These are phyloP conservation scores for Vanacampus margaritifer DNA, from an alignment of 2,113 vertebrate species.

Conservation along the genomic window DNA sequence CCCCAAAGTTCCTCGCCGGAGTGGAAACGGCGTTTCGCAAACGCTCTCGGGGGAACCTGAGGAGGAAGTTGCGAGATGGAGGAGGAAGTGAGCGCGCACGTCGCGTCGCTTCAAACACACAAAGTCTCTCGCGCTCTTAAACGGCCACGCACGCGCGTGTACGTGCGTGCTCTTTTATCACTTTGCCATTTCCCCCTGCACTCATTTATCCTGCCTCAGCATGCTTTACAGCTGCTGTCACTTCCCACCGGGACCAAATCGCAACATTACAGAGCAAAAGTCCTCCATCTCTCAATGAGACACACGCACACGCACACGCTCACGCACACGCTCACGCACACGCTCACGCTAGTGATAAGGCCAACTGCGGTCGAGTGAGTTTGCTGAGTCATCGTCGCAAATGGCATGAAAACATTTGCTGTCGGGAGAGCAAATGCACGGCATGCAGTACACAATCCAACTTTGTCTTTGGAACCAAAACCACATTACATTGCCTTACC, in stretches of 20 bases:
- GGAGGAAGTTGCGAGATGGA: not conserved
- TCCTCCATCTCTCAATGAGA: slow-evolving; percentile 13
- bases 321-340: no score
- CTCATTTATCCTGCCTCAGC: slow-evolving; percentile 13
- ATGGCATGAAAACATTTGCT: no score
- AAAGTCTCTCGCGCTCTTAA: not conserved
- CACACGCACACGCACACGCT: not conserved
- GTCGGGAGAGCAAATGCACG: no score
- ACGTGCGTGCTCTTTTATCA: not conserved
- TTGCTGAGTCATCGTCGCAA: slow-evolving; percentile 35
- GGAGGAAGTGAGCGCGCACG: not conserved
- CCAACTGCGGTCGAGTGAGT: slow-evolving; percentile 24
- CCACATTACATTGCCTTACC: no score
- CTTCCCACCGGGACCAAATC: slow-evolving; percentile 17
- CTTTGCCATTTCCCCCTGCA: not conserved
- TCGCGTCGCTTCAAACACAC: not conserved
- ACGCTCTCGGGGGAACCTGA: not conserved
- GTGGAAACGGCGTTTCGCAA: no score
- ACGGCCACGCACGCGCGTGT: not conserved
- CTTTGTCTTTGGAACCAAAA: no score
- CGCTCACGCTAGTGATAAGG: slow-evolving; percentile 24
- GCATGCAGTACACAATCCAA: no score
- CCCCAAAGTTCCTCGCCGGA: not conserved
- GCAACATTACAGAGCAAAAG: slow-evolving; percentile 7
- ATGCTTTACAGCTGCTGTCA: slow-evolving; percentile 30